These are phyloP conservation scores for Romanogobio albipinnatus DNA, from an alignment of 2,113 vertebrate species.

Conservation along the genomic window DNA sequence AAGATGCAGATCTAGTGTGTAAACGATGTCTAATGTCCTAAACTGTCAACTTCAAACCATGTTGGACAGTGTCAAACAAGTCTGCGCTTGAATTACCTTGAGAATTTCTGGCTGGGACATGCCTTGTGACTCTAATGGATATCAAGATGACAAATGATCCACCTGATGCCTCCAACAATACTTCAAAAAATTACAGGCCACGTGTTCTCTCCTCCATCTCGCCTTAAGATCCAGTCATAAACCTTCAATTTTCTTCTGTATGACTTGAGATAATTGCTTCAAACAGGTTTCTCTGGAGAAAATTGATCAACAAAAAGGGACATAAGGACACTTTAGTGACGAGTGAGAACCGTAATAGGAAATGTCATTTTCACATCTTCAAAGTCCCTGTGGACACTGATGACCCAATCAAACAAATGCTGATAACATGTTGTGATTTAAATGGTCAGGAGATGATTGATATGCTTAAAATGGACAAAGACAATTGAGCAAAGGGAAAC, in stretches of 20 bases:
- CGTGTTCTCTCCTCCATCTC: not conserved
- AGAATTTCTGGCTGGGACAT: slow-evolving; percentile 29
- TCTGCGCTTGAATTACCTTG: slow-evolving; percentile 27
- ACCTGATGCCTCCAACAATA: slow-evolving; percentile 35
- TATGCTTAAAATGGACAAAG: slow-evolving; percentile 16
- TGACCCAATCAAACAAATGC: slow-evolving; percentile 30
- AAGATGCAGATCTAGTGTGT: not conserved
- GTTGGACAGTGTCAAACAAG: slow-evolving; percentile 31
- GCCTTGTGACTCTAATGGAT: slow-evolving; percentile 37
- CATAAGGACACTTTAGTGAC: slow-evolving; percentile 16
- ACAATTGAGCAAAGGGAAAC: not conserved
- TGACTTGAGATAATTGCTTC: slow-evolving; percentile 28
- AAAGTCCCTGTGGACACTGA: slow-evolving; percentile 7
- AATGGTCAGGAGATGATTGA: not conserved
- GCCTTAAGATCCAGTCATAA: slow-evolving; percentile 23
- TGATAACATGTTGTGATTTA: slow-evolving; percentile 21
- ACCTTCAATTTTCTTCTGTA: slow-evolving; percentile 19
- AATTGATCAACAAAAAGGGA: slow-evolving; percentile 37
- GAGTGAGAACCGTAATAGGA: not conserved
- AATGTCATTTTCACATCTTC: slow-evolving; percentile 26
- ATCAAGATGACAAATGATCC: slow-evolving; percentile 41
- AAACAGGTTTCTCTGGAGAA: slow-evolving; percentile 6
- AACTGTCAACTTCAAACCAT: slow-evolving; percentile 16
- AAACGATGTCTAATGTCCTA: not conserved
- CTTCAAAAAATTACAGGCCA: slow-evolving; percentile 14